Percentiles rank a stretch among this genome's conserved stretches.
Evolutionary conservation across 2,797 vertebrate genomes (phyloP).

Genomic region (Clarias fuscus): DNA sequence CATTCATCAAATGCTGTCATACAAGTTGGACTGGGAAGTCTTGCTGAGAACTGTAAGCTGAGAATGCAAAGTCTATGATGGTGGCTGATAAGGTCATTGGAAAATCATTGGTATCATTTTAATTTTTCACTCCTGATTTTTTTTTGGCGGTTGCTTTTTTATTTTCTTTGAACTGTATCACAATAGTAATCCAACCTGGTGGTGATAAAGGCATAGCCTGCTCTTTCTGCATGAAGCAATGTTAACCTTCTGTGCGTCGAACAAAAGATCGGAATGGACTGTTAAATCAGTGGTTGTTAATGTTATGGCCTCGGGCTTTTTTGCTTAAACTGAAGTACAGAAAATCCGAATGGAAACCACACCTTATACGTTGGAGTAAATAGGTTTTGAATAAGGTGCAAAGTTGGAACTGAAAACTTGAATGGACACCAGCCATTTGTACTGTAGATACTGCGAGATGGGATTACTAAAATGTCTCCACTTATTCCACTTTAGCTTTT

Average conservation of each 20-base stretch:
- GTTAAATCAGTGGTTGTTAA: background rate
- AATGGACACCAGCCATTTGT: too few relatives aligned
- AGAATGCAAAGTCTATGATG: background rate
- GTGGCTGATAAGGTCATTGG: background rate
- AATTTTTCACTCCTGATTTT: background rate
- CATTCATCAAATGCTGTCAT: background rate
- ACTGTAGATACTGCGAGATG: background rate
- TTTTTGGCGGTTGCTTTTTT: background rate
- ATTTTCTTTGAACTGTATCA: background rate
- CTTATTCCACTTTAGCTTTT: too few relatives aligned
- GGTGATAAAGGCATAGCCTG: background rate
- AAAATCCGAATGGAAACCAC: background rate
- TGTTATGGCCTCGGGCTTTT: background rate
- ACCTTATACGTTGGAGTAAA: background rate
- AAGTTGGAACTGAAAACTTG: background rate
- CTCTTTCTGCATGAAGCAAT: background rate
- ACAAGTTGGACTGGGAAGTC: background rate
- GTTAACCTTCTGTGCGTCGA: background rate
- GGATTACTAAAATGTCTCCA: too few relatives aligned
- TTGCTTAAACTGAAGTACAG: background rate
- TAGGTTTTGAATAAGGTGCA: background rate
- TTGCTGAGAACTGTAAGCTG: background rate
- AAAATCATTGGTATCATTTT: background rate
- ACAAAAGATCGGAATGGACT: background rate
- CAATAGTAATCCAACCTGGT: constrained; percentile 1